Conservation (phyloP, 2,113 vertebrate genomes). For the Hemiprocne comata region DNA sequence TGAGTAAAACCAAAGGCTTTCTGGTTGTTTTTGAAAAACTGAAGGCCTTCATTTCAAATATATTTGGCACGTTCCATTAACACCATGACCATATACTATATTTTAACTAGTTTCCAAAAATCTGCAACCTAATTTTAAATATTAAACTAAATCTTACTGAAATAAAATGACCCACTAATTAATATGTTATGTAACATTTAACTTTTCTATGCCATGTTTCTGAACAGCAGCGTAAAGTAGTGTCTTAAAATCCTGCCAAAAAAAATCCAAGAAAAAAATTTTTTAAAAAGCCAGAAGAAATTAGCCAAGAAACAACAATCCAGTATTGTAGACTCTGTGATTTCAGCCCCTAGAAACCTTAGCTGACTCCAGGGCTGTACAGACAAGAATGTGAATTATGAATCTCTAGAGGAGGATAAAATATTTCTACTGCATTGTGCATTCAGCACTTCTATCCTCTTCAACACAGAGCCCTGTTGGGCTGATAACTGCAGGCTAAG, state of each 20-base stretch:
- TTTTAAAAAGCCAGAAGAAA: neutral
- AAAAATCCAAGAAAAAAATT: neutral
- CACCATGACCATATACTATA: neutral
- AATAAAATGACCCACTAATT: neutral
- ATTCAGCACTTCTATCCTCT: slow-evolving; percentile 12
- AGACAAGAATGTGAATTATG: neutral
- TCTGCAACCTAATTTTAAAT: neutral
- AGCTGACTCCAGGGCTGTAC: neutral
- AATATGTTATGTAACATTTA: neutral
- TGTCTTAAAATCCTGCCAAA: neutral
- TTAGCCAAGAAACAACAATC: neutral
- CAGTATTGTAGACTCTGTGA: neutral
- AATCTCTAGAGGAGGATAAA: slow-evolving; percentile 33
- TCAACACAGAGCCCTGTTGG: neutral
- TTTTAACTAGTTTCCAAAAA: neutral
- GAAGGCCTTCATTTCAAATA: neutral
- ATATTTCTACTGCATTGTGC: neutral
- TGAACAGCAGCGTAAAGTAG: neutral
- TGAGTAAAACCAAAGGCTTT: neutral
- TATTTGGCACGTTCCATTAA: neutral
- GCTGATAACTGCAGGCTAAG: neutral
- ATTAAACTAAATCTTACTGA: neutral
- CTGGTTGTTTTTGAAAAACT: neutral
- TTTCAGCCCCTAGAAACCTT: neutral
- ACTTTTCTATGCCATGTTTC: neutral